phyloP scores from a whole-genome alignment of 2,888 invertebrate species.

The Steinernema scapterisci region DNA sequence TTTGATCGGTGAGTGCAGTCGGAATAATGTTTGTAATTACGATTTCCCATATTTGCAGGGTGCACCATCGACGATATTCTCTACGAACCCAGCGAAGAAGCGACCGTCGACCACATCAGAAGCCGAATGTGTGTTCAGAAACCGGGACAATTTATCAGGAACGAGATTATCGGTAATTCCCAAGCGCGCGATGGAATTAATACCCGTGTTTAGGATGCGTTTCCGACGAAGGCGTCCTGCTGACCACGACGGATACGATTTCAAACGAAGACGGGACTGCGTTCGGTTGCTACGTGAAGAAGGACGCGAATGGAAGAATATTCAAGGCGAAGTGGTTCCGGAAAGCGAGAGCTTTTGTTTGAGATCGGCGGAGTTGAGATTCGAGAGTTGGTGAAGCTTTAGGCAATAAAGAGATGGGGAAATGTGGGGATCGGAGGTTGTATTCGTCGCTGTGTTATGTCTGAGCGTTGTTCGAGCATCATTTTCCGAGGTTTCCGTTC shows the following conservation, averaged over 20 bases:
- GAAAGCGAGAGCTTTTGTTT: not conserved
- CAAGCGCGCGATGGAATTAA: not conserved
- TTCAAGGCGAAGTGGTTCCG: slow-evolving; percentile 11
- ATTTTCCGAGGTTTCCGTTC: too few species aligned
- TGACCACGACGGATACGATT: not conserved
- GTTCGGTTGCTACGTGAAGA: slow-evolving; percentile 13
- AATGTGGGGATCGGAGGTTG: too few species aligned
- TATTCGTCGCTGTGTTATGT: too few species aligned
- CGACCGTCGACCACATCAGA: slow-evolving; percentile 2
- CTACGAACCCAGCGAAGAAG: slow-evolving; percentile 11
- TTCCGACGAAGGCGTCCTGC: not conserved
- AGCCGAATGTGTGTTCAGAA: slow-evolving; percentile 2
- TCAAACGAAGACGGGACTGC: not conserved
- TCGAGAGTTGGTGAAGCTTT: too few species aligned
- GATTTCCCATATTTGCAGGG: not conserved
- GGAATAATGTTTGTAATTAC: not conserved
- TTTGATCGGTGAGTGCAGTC: not conserved
- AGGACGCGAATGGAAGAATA: not conserved
- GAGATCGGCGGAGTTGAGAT: too few species aligned
- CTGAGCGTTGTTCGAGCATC: too few species aligned
- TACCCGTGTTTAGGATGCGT: not conserved
- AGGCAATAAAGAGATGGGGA: too few species aligned
- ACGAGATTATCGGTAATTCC: slow-evolving; percentile 10
- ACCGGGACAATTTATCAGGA: slow-evolving; percentile 1
- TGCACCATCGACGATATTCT: slow-evolving; percentile 1